phyloP scores from a whole-genome alignment of 1,140 invertebrate species.

The Lepidurus couesii region DNA sequence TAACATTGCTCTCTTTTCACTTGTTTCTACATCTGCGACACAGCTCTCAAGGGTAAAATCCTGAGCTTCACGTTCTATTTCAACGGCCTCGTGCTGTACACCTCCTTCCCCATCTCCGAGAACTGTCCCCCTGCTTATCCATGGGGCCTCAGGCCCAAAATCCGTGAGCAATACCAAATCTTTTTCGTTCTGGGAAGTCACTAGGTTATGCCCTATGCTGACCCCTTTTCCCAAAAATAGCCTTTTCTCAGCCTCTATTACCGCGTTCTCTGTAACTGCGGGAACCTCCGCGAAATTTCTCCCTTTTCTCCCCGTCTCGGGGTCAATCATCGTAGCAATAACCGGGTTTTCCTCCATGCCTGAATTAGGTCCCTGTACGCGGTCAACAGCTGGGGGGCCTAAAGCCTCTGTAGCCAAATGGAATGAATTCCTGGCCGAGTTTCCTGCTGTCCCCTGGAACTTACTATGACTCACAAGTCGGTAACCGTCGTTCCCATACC shows the following conservation, averaged over 20 bases:
- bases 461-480: background rate
- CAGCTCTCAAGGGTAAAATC: background rate
- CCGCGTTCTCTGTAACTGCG: background rate
- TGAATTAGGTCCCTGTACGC: background rate
- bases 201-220: background rate
- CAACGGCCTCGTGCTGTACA: background rate
- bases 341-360: background rate
- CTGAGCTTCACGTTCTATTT: background rate
- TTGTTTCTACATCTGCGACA: background rate
- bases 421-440: background rate
- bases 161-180: background rate
- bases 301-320: background rate
- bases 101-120: background rate
- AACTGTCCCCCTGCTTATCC: background rate
- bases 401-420: background rate
- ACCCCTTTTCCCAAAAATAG: background rate
- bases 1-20: conserved; percentile 2
- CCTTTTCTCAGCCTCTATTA: background rate
- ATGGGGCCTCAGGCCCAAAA: background rate
- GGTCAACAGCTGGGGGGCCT: background rate
- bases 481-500: background rate
- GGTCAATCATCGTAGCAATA: background rate
- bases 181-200: background rate
- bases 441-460: background rate
- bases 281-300: background rate